phyloP scores from a whole-genome alignment of 2,888 invertebrate genomes.

The Pasiphila rectangulata region DNA sequence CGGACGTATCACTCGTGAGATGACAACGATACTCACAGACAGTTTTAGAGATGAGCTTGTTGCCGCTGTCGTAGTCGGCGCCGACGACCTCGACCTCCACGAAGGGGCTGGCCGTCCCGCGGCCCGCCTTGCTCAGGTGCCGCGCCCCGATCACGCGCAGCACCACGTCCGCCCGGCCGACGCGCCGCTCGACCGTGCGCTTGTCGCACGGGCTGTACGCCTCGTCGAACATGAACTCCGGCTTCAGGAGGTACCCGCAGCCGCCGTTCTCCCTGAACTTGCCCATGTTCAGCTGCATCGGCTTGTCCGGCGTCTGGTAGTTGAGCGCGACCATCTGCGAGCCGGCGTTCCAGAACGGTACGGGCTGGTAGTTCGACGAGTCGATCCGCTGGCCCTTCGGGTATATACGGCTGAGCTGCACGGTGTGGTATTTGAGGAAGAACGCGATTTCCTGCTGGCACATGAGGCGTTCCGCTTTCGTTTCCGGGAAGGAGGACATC shows the following conservation, averaged over 20 bases:
- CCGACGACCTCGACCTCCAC: conserved; percentile 96
- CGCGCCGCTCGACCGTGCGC: conserved; percentile 69
- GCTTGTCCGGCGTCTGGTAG: conserved; percentile 96
- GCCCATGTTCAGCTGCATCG: conserved; percentile 97
- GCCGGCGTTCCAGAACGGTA: conserved; percentile 96
- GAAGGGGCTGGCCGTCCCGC: conserved; percentile 93
- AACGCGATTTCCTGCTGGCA: conserved; percentile 87
- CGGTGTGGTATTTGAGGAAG: conserved; percentile 89
- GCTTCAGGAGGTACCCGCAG: conserved; percentile 96
- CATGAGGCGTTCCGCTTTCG: conserved; percentile 95
- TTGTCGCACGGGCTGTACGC: conserved; percentile 89
- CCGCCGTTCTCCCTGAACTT: conserved; percentile 95
- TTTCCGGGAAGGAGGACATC: conserved; percentile 99
- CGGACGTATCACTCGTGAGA: too few species aligned
- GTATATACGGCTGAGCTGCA: conserved; percentile 96
- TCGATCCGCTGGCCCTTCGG: conserved; percentile 97
- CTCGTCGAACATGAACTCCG: conserved; percentile 91
- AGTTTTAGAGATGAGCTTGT: conserved; percentile 91
- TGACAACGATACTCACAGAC: conserved; percentile 82
- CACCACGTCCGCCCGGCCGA: conserved; percentile 79
- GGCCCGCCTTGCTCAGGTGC: conserved; percentile 90
- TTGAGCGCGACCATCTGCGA: conserved; percentile 99
- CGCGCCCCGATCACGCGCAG: conserved; percentile 93
- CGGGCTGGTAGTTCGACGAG: conserved; percentile 98
- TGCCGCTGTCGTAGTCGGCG: conserved; percentile 91